Base-by-base conservation (phyloP, 1,140 invertebrate genomes). In the Aleiodes sp. region DNA sequence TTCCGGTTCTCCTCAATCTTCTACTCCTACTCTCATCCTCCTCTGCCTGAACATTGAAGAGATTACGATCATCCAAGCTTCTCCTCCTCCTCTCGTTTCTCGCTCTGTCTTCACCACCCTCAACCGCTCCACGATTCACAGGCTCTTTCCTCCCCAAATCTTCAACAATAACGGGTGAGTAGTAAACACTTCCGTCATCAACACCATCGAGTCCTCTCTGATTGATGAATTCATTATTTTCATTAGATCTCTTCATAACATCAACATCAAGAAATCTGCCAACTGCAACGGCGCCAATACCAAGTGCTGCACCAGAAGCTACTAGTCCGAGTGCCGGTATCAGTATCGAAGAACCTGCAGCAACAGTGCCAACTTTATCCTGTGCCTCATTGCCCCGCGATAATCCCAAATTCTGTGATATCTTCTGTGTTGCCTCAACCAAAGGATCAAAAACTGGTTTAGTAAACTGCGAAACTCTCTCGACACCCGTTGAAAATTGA, bases 351-450 rank as follows among this genome's bases (percentile, higher is more conserved):
- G 85, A 82, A 2, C 87, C 87, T 0, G 85, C 75, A n/a, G 82
- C 87, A 0, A 90, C 87, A 6, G 89, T 87, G 1, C 91, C 92
- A n/a, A 94, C 87, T 77, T 92, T 93, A 73, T 94, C 90, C 79
- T 92, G 89, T 3, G 90, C 89, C n/a, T 86, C 79, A 41, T 87
- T 80, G 16, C 80, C 75, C 65, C 81, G 78, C 1, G 89, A 88
- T 1, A 93, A 82, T 3, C 93, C 93, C 7, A 93, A 82, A 78
- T 93, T 94, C 65, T 92, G 87, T 1, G 91, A 91, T 61, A 93
- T 93, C 82, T 93, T 93, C 2, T 93, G 91, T 0, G 92, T 92
- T 0, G 92, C 92, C 82, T 94, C 92, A 0, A 93, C 88, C 2
- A 94, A 69, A 1, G 92, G 92, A 66, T 92, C 91, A 9, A 93